Base-by-base conservation (phyloP, 2,113 vertebrate species). In the Vulpes vulpes region DNA sequence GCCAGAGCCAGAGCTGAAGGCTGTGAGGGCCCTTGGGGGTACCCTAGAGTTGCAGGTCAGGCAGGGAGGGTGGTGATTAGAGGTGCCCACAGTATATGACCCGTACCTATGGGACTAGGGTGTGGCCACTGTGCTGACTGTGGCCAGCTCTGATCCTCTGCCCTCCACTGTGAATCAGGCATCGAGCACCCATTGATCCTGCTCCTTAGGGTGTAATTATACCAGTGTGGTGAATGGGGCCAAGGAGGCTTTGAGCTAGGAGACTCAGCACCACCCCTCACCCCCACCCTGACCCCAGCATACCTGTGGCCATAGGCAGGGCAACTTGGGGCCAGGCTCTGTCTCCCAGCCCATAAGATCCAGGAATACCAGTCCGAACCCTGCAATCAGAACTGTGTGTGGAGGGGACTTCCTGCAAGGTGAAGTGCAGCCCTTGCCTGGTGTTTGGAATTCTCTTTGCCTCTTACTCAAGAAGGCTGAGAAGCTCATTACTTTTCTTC, bases 1-100 rank as follows among this genome's bases (percentile, higher is more conserved):
- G 49, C 84, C 92, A 88, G 90, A 96, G 84, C 95, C 97, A 94
- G 96, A 96, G 80, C 81, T 43, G 22, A 87, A 94, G 94, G 76
- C 89, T 6, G 16, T 22, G n/a, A 94, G 55, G 96, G 43, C 51
- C 67, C 74, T 55, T 38, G 73, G 94, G 96, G 94, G 73, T 92
- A 96, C 89, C 86, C 83, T 89, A 94, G 96, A 22, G 19, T 69
- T 76, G 55, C n/a, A 83, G 60, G 55, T 82, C 82, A 89, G 67
- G 59, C 27, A 30, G 62, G 55, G 74, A 30, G 62, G 69, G 80
- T 10, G 23, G 81, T 64, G 62, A 89, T 32, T 74, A 3, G 16
- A 83, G 79, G 76, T 65, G 12, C 8, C n/a, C 49, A 35, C 16
- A 27, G 43, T 69, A 55, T 89, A 84, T 12, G 51, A 43, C 60